phyloP scores from a whole-genome alignment of 1,140 invertebrate species.

The Panulirus ornatus region DNA sequence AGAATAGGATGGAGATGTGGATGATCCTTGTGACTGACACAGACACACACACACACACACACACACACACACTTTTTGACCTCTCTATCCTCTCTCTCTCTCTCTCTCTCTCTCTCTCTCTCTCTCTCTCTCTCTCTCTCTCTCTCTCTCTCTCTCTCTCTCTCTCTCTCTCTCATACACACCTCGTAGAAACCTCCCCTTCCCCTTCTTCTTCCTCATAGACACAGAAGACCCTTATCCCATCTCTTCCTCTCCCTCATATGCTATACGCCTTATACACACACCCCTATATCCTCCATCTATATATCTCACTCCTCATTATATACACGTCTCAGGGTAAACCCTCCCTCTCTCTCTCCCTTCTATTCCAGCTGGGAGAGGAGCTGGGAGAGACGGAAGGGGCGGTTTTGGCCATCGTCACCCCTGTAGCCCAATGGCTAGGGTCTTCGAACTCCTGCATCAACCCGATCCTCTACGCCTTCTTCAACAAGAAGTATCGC shows the following conservation, averaged over 20 bases:
- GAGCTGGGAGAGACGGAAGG: constrained; percentile 81
- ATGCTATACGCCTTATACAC: no score
- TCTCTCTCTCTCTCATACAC: background rate
- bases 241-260: constrained; percentile 81
- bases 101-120: no score
- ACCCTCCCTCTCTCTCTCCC: no score
- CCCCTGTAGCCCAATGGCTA: constrained; percentile 96
- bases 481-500: constrained; percentile 97
- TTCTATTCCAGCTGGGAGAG: constrained; percentile 78
- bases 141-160: background rate
- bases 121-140: background rate
- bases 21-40: no score
- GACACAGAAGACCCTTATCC: background rate
- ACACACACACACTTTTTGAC: background rate
- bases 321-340: no score
- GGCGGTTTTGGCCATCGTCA: constrained; percentile 87
- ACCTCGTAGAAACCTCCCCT: no score
- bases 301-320: background rate
- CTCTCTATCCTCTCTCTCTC: no score
- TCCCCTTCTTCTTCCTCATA: background rate
- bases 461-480: constrained; percentile 98
- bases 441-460: constrained; percentile 98
- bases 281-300: background rate
- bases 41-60: background rate
- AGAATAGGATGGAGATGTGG: no score